Evolutionary conservation across 2,797 vertebrate genomes (phyloP).

Genomic region (Rhinogobio ventralis): DNA sequence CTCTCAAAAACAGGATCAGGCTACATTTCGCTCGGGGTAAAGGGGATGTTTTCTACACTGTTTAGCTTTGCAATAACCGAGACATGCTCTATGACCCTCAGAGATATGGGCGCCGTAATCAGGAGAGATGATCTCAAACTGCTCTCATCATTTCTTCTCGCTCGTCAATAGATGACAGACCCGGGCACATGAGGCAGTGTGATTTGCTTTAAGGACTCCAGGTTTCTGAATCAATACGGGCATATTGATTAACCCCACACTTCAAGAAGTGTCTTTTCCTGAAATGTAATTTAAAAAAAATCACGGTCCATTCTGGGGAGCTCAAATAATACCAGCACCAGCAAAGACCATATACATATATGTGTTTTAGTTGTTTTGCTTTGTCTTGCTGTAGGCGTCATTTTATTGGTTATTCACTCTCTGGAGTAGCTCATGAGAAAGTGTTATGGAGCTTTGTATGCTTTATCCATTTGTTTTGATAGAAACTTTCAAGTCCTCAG

Average conservation of each 20-base stretch:
- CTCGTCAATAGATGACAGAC: slow-evolving; percentile 47
- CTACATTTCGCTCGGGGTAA: neutral
- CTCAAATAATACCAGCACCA: slow-evolving; percentile 11
- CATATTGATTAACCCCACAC: slow-evolving; percentile 48
- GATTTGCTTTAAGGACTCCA: slow-evolving; percentile 42
- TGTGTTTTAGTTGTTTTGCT: slow-evolving; percentile 30
- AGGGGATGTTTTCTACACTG: slow-evolving; percentile 38
- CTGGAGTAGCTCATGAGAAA: slow-evolving; percentile 47
- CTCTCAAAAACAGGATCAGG: slow-evolving; percentile 21
- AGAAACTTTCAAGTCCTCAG: slow-evolving; percentile 52
- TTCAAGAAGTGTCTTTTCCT: slow-evolving; percentile 20
- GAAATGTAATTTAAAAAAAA: slow-evolving; percentile 29
- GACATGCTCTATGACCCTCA: slow-evolving; percentile 29
- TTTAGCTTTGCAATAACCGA: slow-evolving; percentile 39
- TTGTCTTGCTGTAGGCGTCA: slow-evolving; percentile 45
- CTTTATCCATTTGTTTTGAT: slow-evolving; percentile 53
- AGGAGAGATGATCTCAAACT: slow-evolving; percentile 46
- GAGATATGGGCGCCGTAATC: slow-evolving; percentile 51
- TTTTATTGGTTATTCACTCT: slow-evolving; percentile 52
- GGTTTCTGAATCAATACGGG: slow-evolving; percentile 51
- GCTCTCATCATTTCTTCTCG: slow-evolving; percentile 55
- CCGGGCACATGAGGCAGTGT: slow-evolving; percentile 39
- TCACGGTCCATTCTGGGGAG: neutral
- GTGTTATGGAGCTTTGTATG: slow-evolving; percentile 46
- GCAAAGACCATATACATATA: slow-evolving; percentile 9